Percentiles rank a stretch among this genome's conserved stretches.
Conservation (phyloP, 1,140 invertebrate genomes). For the Drosophila subobscura region DNA sequence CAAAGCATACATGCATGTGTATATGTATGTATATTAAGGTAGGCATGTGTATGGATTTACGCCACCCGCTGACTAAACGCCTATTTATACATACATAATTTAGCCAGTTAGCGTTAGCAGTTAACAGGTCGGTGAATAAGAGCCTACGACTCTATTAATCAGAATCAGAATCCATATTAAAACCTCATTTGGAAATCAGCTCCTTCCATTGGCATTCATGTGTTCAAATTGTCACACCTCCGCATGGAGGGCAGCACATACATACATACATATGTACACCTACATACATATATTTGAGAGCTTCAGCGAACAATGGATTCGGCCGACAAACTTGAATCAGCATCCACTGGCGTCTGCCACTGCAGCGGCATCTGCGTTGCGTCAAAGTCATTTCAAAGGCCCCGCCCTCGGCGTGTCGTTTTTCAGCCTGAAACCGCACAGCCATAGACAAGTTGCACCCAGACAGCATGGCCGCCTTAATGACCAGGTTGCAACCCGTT, state of each 20-base stretch:
- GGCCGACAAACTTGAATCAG: conserved; percentile 43
- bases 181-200: conserved; percentile 9
- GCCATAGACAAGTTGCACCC: conserved; percentile 43
- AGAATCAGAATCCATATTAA: conserved; percentile 1
- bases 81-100: neutral
- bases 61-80: conserved; percentile 2
- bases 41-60: neutral
- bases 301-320: conserved; percentile 36
- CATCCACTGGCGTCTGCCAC: conserved; percentile 2
- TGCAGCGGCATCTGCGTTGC: conserved; percentile 23
- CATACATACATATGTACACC: conserved; percentile 16
- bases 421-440: conserved; percentile 65
- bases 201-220: conserved; percentile 50
- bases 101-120: conserved; percentile 2
- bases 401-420: conserved; percentile 22
- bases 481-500: conserved; percentile 52
- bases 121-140: conserved; percentile 1
- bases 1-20: neutral
- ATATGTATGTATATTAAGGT: neutral
- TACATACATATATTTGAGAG: conserved; percentile 15
- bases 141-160: neutral
- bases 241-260: neutral
- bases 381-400: conserved; percentile 34
- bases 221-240: conserved; percentile 24
- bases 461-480: conserved; percentile 47